phyloP scores from a whole-genome alignment of 2,797 vertebrate genomes.

The Pterois miles region DNA sequence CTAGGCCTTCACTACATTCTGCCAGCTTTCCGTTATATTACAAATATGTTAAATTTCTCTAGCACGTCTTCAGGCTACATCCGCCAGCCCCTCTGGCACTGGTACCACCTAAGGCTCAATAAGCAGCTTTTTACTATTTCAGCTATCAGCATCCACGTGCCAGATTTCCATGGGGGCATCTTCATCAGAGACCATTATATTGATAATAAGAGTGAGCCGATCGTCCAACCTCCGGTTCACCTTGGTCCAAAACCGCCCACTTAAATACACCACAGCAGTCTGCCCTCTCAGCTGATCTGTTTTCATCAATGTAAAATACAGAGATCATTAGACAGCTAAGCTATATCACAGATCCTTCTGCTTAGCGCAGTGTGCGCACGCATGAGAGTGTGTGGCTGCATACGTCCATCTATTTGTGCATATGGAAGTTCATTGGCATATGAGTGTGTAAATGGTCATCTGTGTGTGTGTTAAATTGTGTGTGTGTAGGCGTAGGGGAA shows the following conservation, averaged over 20 bases:
- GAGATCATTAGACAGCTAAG: conserved; percentile 81
- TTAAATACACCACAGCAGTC: conserved; percentile 67
- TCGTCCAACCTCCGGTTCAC: conserved; percentile 75
- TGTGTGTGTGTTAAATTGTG: conserved; percentile 64
- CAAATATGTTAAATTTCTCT: conserved; percentile 12
- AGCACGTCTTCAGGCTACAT: not conserved
- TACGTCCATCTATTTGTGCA: conserved; percentile 62
- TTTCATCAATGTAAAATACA: conserved; percentile 80
- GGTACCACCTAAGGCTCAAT: conserved; percentile 1
- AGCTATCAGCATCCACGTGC: conserved; percentile 32
- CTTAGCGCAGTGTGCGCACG: conserved; percentile 28
- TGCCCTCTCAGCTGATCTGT: conserved; percentile 79
- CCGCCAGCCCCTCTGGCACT: conserved; percentile 12
- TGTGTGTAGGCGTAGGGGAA: conserved; percentile 78
- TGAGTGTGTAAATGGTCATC: conserved; percentile 73
- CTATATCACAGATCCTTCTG: conserved; percentile 74
- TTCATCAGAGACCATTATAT: conserved; percentile 65
- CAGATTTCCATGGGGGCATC: conserved; percentile 71
- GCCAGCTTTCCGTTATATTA: not conserved
- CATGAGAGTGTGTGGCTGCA: conserved; percentile 40
- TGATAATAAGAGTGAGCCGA: conserved; percentile 66
- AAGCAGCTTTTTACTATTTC: conserved; percentile 42
- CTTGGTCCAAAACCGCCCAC: conserved; percentile 77
- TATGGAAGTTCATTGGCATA: conserved; percentile 61
- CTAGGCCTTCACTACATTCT: not conserved